These are phyloP conservation scores for Oncorhynchus tshawytscha DNA, from an alignment of 2,113 vertebrate species.

Conservation along the genomic window DNA sequence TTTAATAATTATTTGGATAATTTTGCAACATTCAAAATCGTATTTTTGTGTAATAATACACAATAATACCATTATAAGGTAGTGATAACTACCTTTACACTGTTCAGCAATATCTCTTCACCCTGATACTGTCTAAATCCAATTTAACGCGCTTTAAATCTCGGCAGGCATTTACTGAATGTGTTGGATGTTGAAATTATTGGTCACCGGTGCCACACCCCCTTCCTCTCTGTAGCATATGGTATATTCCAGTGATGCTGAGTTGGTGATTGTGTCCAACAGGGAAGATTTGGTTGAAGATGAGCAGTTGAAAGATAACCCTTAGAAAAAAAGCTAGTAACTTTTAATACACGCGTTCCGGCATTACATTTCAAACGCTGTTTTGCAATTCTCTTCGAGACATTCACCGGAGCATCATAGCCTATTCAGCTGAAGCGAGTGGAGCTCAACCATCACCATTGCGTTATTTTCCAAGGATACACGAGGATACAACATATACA, in stretches of 20 bases:
- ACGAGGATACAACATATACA: slow-evolving; percentile 11
- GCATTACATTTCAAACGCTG: slow-evolving; percentile 17
- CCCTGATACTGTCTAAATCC: not conserved
- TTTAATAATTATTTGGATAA: no score
- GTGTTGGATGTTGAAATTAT: not conserved
- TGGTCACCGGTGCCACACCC: slow-evolving; percentile 20
- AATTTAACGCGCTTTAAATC: not conserved
- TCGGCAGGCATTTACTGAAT: not conserved
- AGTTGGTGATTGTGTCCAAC: slow-evolving; percentile 13
- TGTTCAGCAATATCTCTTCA: no score
- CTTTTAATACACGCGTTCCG: slow-evolving; percentile 7
- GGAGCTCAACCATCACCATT: not conserved
- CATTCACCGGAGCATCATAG: not conserved
- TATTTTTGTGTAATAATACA: no score
- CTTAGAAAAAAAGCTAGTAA: slow-evolving; percentile 16
- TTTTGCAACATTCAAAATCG: no score
- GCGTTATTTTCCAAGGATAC: slow-evolving; percentile 20
- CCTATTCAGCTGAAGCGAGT: not conserved
- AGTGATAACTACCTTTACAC: no score
- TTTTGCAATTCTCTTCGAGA: slow-evolving; percentile 1
- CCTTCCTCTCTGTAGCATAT: slow-evolving; percentile 16
- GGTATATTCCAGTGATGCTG: slow-evolving; percentile 32
- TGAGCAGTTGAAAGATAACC: slow-evolving; percentile 21
- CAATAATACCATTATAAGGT: no score
- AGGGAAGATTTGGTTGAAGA: slow-evolving; percentile 14